Base-by-base conservation (phyloP, 2,888 invertebrate genomes). In the Branchellion lobata region DNA sequence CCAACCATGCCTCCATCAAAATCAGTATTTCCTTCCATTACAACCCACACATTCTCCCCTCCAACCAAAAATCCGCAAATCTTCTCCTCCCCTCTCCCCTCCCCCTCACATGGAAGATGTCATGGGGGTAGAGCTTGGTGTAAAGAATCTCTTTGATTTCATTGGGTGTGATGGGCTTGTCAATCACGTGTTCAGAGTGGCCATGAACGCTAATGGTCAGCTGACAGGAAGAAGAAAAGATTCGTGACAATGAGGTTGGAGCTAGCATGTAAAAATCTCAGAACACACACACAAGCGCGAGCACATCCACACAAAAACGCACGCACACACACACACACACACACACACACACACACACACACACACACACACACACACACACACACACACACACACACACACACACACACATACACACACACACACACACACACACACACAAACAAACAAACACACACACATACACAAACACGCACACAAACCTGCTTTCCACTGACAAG, bases 401-500 rank as follows among this genome's bases (percentile, higher is more conserved):
- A n/a, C n/a, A n/a, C n/a, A n/a, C n/a, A n/a, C n/a, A n/a, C n/a
- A n/a, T n/a, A n/a, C n/a, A n/a, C n/a, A n/a, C n/a, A n/a, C n/a
- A n/a, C n/a, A n/a, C n/a, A n/a, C n/a, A 8, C 11, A 47, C 18
- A 18, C 8, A 14, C 18, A 14, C 47, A 8, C 47, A 47, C 8
- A 47, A 47, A 47, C 18, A 18, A 18, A 47, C 8, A 47, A 47
- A 47, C 11, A 8, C 18, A 14, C 18, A 18, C 47, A 47, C 8
- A 47, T 47, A 57, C 5, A 57, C 3, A n/a, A n/a, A n/a, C n/a
- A n/a, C n/a, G n/a, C n/a, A 21, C 51, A 18, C 8, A 5, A 8
- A 94, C 94, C 91, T 97, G 96, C 88, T 98, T 99, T 82, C 98
- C 98, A 88, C 96, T 94, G 65, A 99, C 99, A 73, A 99, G 90